Percentiles rank a stretch among this genome's conserved stretches.
phyloP scores from a whole-genome alignment of 2,797 vertebrate genomes.

The Basileuterus tristriatus region DNA sequence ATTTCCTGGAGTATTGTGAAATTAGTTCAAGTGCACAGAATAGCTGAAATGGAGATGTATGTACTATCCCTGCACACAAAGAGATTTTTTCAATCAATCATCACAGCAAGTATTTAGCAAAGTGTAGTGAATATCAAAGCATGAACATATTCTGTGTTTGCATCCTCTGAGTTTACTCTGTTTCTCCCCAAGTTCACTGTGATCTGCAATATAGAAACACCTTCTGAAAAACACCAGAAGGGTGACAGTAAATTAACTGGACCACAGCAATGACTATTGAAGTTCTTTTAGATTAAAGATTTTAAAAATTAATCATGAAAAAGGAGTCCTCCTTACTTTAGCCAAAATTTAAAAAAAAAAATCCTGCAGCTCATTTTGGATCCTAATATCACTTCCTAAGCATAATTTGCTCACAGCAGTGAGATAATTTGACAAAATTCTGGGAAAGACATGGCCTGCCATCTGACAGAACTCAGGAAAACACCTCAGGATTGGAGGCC shows the following conservation, averaged over 20 bases:
- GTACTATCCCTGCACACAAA: not conserved
- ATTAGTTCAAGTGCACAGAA: not conserved
- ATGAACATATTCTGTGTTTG: not conserved
- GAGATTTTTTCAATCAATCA: not conserved
- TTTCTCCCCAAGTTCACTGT: not conserved
- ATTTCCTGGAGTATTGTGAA: not conserved
- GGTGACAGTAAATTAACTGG: not conserved
- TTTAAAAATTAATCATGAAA: fast-evolving
- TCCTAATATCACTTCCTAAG: not conserved
- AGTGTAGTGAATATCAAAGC: not conserved
- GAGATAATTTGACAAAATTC: not conserved
- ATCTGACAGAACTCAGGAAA: not conserved
- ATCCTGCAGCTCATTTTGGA: not conserved
- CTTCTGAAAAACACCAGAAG: not conserved
- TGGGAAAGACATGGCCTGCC: not conserved
- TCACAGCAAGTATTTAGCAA: not conserved
- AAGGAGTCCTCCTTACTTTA: not conserved
- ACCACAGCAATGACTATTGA: not conserved
- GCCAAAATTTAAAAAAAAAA: not conserved
- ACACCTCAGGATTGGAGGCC: not conserved
- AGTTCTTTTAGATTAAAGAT: not conserved
- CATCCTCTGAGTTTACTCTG: not conserved
- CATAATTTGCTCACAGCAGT: not conserved
- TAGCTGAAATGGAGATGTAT: not conserved
- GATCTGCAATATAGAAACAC: not conserved